A percentile compares a stretch with the other conserved stretches of the same genome.
Evolutionary conservation across 1,140 invertebrate genomes (phyloP).

Genomic region (Anagrus nilaparvatae): DNA sequence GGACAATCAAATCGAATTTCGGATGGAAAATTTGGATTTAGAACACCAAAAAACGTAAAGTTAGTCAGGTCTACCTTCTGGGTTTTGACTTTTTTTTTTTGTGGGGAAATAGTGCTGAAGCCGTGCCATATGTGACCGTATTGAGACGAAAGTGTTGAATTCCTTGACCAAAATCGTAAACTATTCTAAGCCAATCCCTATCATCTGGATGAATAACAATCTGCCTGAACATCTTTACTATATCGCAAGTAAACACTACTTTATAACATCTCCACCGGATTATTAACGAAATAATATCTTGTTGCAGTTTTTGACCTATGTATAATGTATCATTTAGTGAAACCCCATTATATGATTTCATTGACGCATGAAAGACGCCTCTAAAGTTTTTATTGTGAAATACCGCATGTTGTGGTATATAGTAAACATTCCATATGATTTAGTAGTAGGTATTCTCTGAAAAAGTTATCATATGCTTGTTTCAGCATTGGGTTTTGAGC

Average conservation of each 20-base stretch:
- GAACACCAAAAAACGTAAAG: slow-evolving; percentile 20
- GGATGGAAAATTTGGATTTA: no score
- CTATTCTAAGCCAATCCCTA: slow-evolving; percentile 3
- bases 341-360: slow-evolving; percentile 23
- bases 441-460: slow-evolving; percentile 25
- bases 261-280: not conserved
- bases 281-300: slow-evolving; percentile 18
- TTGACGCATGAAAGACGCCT: slow-evolving; percentile 34
- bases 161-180: not conserved
- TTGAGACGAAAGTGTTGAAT: slow-evolving; percentile 22
- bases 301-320: slow-evolving; percentile 36
- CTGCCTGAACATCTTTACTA: slow-evolving; percentile 9
- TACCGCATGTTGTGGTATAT: slow-evolving; percentile 37
- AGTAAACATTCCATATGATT: slow-evolving; percentile 26
- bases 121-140: slow-evolving; percentile 24
- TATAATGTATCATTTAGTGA: slow-evolving; percentile 35
- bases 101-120: slow-evolving; percentile 15
- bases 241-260: not conserved
- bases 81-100: no score
- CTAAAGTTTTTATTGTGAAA: slow-evolving; percentile 27
- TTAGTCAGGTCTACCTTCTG: no score
- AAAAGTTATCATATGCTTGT: slow-evolving; percentile 19
- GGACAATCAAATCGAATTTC: no score
- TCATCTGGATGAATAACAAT: slow-evolving; percentile 6
- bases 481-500: not conserved